Percentiles rank a stretch among this genome's conserved stretches.
Conservation (phyloP, 2,113 vertebrate genomes). For the Oryzias celebensis region DNA sequence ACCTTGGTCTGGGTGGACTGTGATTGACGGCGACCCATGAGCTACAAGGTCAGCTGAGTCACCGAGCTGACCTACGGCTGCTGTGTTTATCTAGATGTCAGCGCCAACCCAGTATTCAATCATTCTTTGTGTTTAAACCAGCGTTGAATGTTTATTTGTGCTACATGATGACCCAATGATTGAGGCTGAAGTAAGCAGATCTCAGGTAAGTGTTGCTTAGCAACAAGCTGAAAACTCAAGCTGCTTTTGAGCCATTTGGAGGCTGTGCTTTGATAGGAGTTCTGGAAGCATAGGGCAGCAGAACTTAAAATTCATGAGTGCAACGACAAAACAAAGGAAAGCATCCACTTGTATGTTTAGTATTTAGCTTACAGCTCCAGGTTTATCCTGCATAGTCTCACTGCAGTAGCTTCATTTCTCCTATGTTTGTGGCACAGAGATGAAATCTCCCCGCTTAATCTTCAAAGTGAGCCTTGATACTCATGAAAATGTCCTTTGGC, state of each 20-base stretch:
- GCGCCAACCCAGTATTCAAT: neutral
- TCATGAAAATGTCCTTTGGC: constrained; percentile 45
- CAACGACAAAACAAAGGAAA: neutral
- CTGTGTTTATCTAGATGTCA: constrained; percentile 18
- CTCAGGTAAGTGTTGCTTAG: constrained; percentile 56
- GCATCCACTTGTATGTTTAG: constrained; percentile 4
- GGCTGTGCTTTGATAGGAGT: neutral
- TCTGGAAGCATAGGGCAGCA: neutral
- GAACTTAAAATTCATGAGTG: constrained; percentile 25
- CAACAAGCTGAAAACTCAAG: constrained; percentile 43
- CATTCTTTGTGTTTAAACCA: constrained; percentile 7
- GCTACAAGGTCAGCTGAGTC: constrained; percentile 44
- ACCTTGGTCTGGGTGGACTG: constrained; percentile 58
- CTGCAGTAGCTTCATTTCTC: constrained; percentile 26
- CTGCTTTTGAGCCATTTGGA: constrained; percentile 16
- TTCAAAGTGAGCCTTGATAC: constrained; percentile 65
- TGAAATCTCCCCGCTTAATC: constrained; percentile 58
- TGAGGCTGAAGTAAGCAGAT: constrained; percentile 20
- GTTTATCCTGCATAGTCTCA: constrained; percentile 14
- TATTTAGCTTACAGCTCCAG: constrained; percentile 16
- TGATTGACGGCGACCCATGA: constrained; percentile 57
- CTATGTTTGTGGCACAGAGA: constrained; percentile 22
- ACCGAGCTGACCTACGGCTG: constrained; percentile 22
- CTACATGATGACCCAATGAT: neutral
- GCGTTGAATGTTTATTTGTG: neutral